These are phyloP conservation scores for Trichogramma dendrolimi DNA, from an alignment of 2,888 invertebrate species.

Conservation along the genomic window DNA sequence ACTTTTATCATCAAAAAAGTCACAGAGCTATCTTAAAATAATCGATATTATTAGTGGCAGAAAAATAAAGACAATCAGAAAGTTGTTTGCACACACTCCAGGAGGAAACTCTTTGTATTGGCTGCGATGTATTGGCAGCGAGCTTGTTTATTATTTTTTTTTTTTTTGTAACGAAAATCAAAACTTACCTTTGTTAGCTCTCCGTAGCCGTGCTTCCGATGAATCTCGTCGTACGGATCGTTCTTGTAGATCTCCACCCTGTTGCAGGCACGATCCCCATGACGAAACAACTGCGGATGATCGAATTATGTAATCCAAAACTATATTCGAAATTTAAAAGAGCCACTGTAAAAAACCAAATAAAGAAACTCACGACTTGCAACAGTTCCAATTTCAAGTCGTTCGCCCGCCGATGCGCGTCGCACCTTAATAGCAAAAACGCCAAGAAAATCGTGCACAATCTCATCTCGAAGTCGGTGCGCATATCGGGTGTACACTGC, in stretches of 20 bases:
- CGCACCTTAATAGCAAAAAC: too few species aligned
- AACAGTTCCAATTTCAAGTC: neutral
- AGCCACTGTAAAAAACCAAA: neutral
- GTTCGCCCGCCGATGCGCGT: neutral
- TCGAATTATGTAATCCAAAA: too few species aligned
- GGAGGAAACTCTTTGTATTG: neutral
- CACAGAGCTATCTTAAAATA: too few species aligned
- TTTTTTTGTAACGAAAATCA: neutral
- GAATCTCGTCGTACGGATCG: neutral
- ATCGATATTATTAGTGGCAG: too few species aligned
- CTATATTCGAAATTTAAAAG: slow-evolving; percentile 8
- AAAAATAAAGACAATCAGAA: too few species aligned
- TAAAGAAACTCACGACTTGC: slow-evolving; percentile 3
- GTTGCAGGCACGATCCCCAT: neutral
- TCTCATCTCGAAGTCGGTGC: too few species aligned
- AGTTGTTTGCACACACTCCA: too few species aligned
- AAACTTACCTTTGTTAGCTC: slow-evolving; percentile 60
- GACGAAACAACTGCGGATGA: neutral
- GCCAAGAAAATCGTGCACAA: too few species aligned
- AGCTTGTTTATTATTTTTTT: neutral
- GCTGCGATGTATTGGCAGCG: too few species aligned
- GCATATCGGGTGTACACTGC: too few species aligned
- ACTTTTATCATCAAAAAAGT: too few species aligned
- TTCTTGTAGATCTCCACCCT: neutral
- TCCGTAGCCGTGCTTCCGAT: slow-evolving; percentile 46